Evolutionary conservation across 1,140 invertebrate species (phyloP).

Genomic region (Scaptomyza montana): DNA sequence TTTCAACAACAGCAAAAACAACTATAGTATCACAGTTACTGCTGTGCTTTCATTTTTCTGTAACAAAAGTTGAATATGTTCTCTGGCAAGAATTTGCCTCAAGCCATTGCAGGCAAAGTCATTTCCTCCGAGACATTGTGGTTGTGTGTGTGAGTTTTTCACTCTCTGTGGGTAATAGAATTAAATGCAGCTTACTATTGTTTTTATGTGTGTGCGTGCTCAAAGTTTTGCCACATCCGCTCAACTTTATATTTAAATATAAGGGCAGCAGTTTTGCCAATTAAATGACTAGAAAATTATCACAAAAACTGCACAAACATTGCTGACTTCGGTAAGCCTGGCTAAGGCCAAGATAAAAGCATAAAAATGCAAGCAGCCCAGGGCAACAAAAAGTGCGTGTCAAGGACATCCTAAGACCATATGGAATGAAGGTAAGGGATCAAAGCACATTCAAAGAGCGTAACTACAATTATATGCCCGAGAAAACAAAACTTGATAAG

Average conservation of each 20-base stretch:
- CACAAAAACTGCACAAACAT: conserved; percentile 14
- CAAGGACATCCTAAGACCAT: neutral
- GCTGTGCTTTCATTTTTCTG: conserved; percentile 27
- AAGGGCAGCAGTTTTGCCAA: conserved; percentile 31
- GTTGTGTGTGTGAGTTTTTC: neutral
- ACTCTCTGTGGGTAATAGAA: conserved; percentile 27
- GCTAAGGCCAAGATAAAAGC: neutral
- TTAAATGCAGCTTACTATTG: conserved; percentile 47
- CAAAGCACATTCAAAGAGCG: neutral
- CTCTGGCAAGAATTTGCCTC: conserved; percentile 27
- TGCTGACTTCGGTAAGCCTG: neutral
- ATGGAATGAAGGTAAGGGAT: neutral
- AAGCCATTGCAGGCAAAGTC: conserved; percentile 23
- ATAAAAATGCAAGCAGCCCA: neutral
- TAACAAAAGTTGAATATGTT: conserved; percentile 58
- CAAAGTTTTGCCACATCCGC: conserved; percentile 34
- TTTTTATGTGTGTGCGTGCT: conserved; percentile 8
- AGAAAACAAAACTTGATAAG: neutral
- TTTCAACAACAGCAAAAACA: conserved; percentile 1
- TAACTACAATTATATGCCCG: neutral
- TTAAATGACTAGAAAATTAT: conserved; percentile 44
- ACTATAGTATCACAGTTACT: conserved; percentile 12
- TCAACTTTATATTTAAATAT: conserved; percentile 39
- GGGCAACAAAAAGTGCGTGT: neutral
- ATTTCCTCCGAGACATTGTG: conserved; percentile 55